Conservation (phyloP, 2,113 vertebrate genomes). For the Actenoides hombroni region DNA sequence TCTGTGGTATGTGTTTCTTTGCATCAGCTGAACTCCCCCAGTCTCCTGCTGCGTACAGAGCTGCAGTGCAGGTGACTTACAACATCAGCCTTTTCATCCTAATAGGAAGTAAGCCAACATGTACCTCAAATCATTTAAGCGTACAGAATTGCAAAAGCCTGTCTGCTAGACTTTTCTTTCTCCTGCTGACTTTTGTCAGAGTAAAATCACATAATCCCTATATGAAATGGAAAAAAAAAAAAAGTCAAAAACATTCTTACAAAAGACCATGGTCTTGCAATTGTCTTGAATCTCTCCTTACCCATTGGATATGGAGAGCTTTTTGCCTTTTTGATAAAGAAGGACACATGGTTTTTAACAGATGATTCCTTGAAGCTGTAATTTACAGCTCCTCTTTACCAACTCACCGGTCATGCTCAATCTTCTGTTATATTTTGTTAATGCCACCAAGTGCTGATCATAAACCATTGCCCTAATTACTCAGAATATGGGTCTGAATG, state of each 20-base stretch:
- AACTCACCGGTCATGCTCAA: not conserved
- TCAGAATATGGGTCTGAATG: constrained; percentile 60
- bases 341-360: not conserved
- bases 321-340: not conserved
- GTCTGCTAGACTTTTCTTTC: constrained; percentile 57
- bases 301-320: not conserved
- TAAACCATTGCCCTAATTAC: constrained; percentile 76
- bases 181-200: constrained; percentile 24
- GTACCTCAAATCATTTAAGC: constrained; percentile 68
- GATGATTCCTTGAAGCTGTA: not conserved
- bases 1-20: not conserved
- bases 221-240: not conserved
- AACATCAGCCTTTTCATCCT: constrained; percentile 47
- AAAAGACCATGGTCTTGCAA: not conserved
- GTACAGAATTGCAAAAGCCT: constrained; percentile 49
- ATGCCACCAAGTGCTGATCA: constrained; percentile 63
- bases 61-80: constrained; percentile 42
- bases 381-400: constrained; percentile 12
- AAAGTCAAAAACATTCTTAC: not conserved
- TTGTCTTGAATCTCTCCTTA: not conserved
- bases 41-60: constrained; percentile 22
- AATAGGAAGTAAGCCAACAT: constrained; percentile 42
- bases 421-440: constrained; percentile 61
- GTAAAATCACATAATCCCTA: not conserved
- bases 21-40: not conserved